Evolutionary conservation across 2,888 invertebrate genomes (phyloP).

Genomic region (Tiphia femorata): DNA sequence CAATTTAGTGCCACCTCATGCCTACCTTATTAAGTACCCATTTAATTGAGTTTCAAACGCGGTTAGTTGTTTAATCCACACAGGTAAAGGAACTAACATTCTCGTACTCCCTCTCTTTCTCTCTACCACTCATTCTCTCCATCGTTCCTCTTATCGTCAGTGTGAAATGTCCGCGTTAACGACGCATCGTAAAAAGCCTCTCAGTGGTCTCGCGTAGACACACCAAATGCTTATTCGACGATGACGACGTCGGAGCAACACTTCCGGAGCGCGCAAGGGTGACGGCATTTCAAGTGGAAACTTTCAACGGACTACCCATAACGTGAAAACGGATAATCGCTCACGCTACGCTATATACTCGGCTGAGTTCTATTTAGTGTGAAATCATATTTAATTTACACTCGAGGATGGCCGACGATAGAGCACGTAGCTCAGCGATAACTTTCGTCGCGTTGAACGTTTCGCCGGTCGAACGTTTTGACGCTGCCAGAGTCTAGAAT

Average conservation of each 20-base stretch:
- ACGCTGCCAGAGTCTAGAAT: too few relatives aligned
- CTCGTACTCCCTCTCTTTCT: neutral
- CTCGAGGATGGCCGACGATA: too few relatives aligned
- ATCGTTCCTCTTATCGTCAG: neutral
- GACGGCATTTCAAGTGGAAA: conserved; percentile 14
- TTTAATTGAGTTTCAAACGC: too few relatives aligned
- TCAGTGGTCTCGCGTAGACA: neutral
- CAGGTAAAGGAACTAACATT: neutral
- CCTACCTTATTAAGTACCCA: too few relatives aligned
- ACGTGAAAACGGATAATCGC: conserved; percentile 28
- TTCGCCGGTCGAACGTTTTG: too few relatives aligned
- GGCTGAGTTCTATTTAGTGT: conserved; percentile 18
- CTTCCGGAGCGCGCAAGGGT: neutral
- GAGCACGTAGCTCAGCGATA: too few relatives aligned
- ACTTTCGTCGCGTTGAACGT: too few relatives aligned
- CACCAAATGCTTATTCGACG: conserved; percentile 6
- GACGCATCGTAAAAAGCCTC: conserved; percentile 4
- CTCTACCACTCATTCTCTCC: neutral
- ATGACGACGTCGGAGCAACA: too few relatives aligned
- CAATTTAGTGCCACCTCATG: too few relatives aligned
- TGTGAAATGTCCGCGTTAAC: conserved; percentile 18
- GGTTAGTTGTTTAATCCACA: neutral
- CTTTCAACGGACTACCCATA: conserved; percentile 31
- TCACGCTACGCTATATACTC: conserved; percentile 15
- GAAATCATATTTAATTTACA: too few relatives aligned